Evolutionary conservation across 92 coral and sea anemone genomes (phyloP), one percentile per base, ranked within the genome.

Genomic region (Muricea muricata): DNA sequence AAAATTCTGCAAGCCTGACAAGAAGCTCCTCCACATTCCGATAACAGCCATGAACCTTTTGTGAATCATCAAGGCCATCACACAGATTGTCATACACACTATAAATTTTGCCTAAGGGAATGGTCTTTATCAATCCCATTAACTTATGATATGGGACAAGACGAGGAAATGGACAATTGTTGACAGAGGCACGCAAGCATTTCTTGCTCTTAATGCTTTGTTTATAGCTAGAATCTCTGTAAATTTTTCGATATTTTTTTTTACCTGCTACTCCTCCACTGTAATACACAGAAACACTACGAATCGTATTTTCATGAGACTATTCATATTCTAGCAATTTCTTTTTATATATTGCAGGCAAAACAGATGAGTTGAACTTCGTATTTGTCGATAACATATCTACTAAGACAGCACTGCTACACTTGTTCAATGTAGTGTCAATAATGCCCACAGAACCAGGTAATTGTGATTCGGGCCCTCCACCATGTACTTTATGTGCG

Each of bases 31-130:
- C 33, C 2, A 33, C 45, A n/a, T 21, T 68, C 18, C 75, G 7
- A 68, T 68, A 68, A 68, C 75, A 68, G 4, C 75, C 75, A n/a
- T 21, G 75, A 12, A 68, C 75, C n/a, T 33, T 29, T 20, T 68
- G 45, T 12, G 45, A 28, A 12, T 33, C 75, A 68, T 68, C 41
- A 25, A 68, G 48, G 4, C 75, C 75, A 32, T 33, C 75, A 17
- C 75, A 68, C 6, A 68, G 32, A 12, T 42, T 68, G 32, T 68
- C 75, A 29, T 29, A 29, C 30, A 68, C 75, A 68, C 41, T 68
- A 39, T 3, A 39, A 68, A 68, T 68, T 20, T 3, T 68, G n/a
- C 75, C 75, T 15, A 68, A 68, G 15, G 6, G 13, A 12, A 68
- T 68, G 24, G 75, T 5, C 18, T 68, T 68, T 12, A 68, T 26